A percentile compares a stretch with the other conserved stretches of the same genome.
Evolutionary conservation across 64 coral and sea anemone species (phyloP).

Genomic region (Catalaphyllia jardinei): DNA sequence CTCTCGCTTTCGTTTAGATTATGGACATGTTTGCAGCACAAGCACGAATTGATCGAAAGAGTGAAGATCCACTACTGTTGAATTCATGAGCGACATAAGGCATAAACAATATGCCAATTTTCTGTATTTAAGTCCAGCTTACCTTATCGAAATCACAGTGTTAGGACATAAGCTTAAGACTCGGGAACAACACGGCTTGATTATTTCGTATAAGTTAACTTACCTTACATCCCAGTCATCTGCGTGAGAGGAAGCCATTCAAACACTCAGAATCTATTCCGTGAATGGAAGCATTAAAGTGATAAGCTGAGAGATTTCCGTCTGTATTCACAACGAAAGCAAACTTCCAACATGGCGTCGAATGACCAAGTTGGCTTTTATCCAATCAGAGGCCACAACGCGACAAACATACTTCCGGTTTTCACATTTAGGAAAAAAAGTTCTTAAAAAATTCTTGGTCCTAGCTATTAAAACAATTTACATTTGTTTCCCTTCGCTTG

Average conservation of each 20-base stretch:
- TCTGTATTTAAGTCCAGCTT: too few species aligned
- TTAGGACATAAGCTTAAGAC: too few species aligned
- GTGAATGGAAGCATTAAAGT: background rate
- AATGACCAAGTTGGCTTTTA: background rate
- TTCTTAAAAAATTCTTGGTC: background rate
- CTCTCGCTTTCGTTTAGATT: background rate
- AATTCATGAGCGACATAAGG: too few species aligned
- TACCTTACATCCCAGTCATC: slow-evolving; percentile 39
- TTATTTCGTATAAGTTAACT: background rate
- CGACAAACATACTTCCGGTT: slow-evolving; percentile 12
- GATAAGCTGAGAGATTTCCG: background rate
- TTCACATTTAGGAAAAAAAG: background rate
- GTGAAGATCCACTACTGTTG: too few species aligned
- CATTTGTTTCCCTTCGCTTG: background rate
- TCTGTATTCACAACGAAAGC: background rate
- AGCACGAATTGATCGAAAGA: too few species aligned
- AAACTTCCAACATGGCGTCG: slow-evolving; percentile 7
- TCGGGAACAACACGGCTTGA: background rate
- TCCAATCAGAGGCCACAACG: slow-evolving; percentile 16
- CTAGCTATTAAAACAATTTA: background rate
- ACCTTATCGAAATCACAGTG: background rate
- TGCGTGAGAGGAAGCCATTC: slow-evolving; percentile 15
- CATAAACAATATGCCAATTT: too few species aligned
- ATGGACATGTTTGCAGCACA: background rate
- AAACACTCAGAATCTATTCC: background rate